phyloP scores from a whole-genome alignment of 2,113 vertebrate genomes.

The Stercorarius parasiticus region DNA sequence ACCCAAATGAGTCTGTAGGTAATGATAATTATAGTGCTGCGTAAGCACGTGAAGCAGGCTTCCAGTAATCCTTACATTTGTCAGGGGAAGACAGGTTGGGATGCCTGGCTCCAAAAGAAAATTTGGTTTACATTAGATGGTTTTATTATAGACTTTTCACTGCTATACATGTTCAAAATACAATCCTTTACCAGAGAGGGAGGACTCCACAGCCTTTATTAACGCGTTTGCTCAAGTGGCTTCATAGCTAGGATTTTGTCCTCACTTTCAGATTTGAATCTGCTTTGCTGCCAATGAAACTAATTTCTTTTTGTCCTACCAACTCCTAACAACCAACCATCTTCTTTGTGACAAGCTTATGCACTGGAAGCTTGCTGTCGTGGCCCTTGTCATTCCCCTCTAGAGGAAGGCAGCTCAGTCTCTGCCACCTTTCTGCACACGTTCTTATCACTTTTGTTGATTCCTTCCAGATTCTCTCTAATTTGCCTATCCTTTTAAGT shows the following conservation, averaged over 20 bases:
- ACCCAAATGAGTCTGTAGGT: background rate
- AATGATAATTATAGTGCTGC: constrained; percentile 23
- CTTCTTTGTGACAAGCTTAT: background rate
- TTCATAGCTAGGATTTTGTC: background rate
- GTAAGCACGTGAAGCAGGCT: background rate
- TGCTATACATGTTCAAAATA: background rate
- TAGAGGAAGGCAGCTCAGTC: background rate
- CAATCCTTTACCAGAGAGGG: background rate
- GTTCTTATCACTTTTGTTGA: background rate
- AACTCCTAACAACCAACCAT: background rate
- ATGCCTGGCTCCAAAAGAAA: background rate
- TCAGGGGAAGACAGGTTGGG: background rate
- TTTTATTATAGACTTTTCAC: background rate
- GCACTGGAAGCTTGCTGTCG: background rate
- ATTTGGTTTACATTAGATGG: background rate
- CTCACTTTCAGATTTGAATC: background rate
- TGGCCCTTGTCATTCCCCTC: background rate
- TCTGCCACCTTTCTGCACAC: background rate
- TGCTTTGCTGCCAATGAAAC: background rate
- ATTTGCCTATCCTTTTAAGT: background rate
- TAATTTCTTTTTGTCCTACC: background rate
- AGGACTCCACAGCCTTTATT: background rate
- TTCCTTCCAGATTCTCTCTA: background rate
- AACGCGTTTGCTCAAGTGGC: background rate
- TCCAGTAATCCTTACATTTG: background rate